Evolutionary conservation across 92 coral and sea anemone genomes (phyloP), one percentile per base, ranked within the genome.

Genomic region (Ricordea florida): DNA sequence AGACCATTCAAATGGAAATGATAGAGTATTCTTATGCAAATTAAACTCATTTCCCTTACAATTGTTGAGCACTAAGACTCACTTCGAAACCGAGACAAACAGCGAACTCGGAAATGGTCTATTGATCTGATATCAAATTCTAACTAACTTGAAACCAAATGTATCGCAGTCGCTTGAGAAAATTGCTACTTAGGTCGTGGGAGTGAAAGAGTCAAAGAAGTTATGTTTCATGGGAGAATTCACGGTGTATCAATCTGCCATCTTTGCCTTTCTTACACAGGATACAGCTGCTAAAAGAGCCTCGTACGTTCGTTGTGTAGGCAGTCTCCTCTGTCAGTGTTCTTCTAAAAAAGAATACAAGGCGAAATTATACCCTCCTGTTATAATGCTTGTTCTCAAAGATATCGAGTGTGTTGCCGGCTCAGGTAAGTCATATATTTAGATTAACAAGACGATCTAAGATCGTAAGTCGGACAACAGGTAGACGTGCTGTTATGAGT

Each of bases 341-440:
- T 94, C 98, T 14, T 69, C 88, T 51, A 74, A 85, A 50, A 59
- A 87, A 1, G 81, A 86, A 35, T 87, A 73, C 31, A 56, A 68
- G 8, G 72, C 90, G 58, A 61, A 72, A 57, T 72, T 77, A 43
- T 92, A 85, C 43, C 90, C 92, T 27, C 91, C 97, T 8, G 96
- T 89, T 15, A 72, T 92, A 28, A 78, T 74, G 65, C 85, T 81
- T 63, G 63, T 94, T 20, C 80, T 94, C 38, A 87, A 62, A 66
- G 93, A 84, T 42, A 78, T 92, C 18, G 87, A 92, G 57, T 86
- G 77, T 17, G 93, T 89, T 36, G 97, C 98, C 14, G 96, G 93
- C 36, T 82, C 97, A 77, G 98, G 98, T 91, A 31, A 49, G 64
- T 47, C 7, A 16, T 1, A 31, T 0, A 5, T 21, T 31, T 2